Conservation (phyloP, 2,797 vertebrate genomes). For the Cyclura pinguis region DNA sequence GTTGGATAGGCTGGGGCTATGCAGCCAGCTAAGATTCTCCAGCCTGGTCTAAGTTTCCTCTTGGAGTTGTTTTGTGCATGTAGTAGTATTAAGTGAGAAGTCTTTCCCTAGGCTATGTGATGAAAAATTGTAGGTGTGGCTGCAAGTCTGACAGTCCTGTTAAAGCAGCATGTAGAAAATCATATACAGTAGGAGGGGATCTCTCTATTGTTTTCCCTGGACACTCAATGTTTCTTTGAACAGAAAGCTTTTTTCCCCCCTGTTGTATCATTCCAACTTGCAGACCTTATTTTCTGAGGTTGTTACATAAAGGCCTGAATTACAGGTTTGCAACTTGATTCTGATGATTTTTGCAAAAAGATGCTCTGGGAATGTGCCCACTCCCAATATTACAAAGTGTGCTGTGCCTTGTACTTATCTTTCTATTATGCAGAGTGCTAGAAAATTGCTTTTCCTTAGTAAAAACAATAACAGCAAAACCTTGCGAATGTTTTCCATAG, state of each 20-base stretch:
- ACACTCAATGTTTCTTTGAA: background rate
- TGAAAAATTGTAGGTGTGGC: background rate
- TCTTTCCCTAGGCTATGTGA: background rate
- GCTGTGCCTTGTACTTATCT: background rate
- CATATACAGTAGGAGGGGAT: background rate
- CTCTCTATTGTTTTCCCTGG: no score
- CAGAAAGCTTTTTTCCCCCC: no score
- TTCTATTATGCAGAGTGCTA: background rate
- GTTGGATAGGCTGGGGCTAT: background rate
- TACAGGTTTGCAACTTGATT: background rate
- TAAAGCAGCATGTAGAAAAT: background rate
- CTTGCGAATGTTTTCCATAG: background rate
- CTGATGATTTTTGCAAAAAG: background rate
- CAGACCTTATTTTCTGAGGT: background rate
- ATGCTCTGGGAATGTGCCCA: background rate
- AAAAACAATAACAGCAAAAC: background rate
- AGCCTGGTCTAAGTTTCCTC: no score
- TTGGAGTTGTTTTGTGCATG: background rate
- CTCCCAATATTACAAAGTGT: background rate
- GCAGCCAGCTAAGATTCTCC: no score
- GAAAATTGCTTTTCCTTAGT: background rate
- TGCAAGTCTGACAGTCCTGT: background rate
- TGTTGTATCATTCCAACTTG: background rate
- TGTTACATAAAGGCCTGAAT: background rate
- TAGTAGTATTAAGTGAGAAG: background rate